Evolutionary conservation across 35 echinoderm and acorn worm genomes (phyloP), one percentile per base, ranked within the genome.

Genomic region (Apostichopus japonicus): DNA sequence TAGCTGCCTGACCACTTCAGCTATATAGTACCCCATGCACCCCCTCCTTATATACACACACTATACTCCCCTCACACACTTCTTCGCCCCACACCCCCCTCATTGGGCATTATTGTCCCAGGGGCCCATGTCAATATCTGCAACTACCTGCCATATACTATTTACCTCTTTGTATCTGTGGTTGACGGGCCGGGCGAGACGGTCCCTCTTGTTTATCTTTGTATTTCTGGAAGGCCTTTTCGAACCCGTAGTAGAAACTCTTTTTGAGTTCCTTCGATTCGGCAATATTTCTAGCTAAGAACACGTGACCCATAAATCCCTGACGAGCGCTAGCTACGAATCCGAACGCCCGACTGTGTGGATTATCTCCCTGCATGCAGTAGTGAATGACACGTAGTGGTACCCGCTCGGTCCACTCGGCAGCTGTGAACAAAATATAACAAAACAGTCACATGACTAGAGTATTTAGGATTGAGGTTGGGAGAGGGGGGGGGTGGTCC

Each of bases 271-370:
- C 88, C 53, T 78, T 90, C 24, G 88, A 67, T 55, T 90, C 88
- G 0, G 23, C 73, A 5, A 71, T 21, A 22, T 19, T 78, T 44
- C 73, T 90, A 10, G 88, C 70, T 17, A 90, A 15, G 65, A 90
- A 90, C 23, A 90, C 88, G 70, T 90, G 88, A 77, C 88, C 88
- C 88, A 90, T 90, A 61, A 90, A 90, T 44, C 88, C 88, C 16
- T 90, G 88, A 6, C 13, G 5, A 16, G 88, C 88, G 33, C 88
- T 90, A 10, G 88, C 88, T 51, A 90, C 88, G 55, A 90, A 90
- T 8, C 88, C 88, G 24, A 90, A 90, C 6, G 88, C 88, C 10
- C 53, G 72, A 71, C 51, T 75, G 70, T 77, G 52, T 0, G 88
- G 88, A 24, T 90, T 44, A 54, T 90, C 88, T 9, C 88, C 88